Conservation (phyloP, 2,797 vertebrate species). For the Phrynocephalus guinanensis region DNA sequence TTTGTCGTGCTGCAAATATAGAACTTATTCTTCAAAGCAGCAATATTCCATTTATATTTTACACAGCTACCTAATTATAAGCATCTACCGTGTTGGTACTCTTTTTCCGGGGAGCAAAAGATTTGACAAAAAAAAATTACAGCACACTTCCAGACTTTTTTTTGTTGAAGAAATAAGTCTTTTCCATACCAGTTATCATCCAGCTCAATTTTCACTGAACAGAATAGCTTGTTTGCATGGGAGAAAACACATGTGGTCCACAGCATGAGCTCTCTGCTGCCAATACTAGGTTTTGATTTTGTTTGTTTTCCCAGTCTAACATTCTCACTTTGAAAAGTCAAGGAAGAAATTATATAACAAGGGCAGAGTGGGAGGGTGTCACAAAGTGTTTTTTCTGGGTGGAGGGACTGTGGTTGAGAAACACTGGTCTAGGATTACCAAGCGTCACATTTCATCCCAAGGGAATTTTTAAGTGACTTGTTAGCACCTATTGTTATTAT, state of each 20-base stretch:
- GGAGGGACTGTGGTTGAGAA: too few species aligned
- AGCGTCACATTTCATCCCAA: not conserved
- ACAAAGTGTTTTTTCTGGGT: too few species aligned
- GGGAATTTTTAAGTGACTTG: not conserved
- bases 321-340: too few species aligned
- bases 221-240: not conserved
- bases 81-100: too few species aligned
- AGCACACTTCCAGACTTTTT: too few species aligned
- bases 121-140: not conserved
- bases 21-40: not conserved
- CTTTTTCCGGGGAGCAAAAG: not conserved
- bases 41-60: not conserved
- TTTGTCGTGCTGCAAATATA: not conserved
- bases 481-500: not conserved
- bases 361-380: too few species aligned
- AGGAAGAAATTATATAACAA: too few species aligned
- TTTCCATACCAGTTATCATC: not conserved
- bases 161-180: not conserved
- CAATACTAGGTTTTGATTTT: not conserved
- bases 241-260: not conserved
- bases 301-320: not conserved
- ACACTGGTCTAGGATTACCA: not conserved
- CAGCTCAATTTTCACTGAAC: not conserved
- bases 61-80: not conserved
- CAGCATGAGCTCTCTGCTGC: not conserved